Base-by-base conservation (phyloP, 2,797 vertebrate species). In the Cossypha heuglini region DNA sequence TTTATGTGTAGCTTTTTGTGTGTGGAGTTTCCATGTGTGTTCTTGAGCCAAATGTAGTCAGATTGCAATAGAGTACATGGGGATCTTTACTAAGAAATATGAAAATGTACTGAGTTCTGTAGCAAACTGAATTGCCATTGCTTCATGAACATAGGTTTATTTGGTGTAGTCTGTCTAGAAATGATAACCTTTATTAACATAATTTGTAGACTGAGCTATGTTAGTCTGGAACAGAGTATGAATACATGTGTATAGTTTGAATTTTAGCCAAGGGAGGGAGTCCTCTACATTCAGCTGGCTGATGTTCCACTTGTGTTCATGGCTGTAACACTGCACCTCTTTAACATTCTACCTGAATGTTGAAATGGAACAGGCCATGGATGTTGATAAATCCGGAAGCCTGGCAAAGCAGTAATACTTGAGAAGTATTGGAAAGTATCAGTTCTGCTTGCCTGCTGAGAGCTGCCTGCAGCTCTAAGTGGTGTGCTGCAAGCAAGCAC, bases 271-370 rank as follows among this genome's bases (percentile, higher is more conserved):
- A 61, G 31, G n/a, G 35, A 59, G 52, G 28, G 74, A 72, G 37
- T 31, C 15, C n/a, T 37, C 15, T 66, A 5, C 35, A 0, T 43
- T 52, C 40, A 45, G 24, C 18, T 71, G 69, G 19, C 43, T 81
- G 16, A 8, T 49, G 20, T 58, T 64, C 16, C 7, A 1, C 52
- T 59, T 71, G 15, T 57, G 21, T 51, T 74, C 0, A 0, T 42
- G 29, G 17, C 37, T 80, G 0, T 45, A 63, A 57, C 6, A n/a
- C n/a, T 48, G 58, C 0, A 0, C 3, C 38, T 81, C 21, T 55
- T 59, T 14, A 54, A n/a, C 13, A 3, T 61, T 62, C 16, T 46
- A 17, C 18, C 20, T 52, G 43, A 49, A n/a, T 2, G 0, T 43
- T 91, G 33, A 49, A 90, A 62, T 31, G 33, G 79, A 75, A 37